These are phyloP conservation scores for Phalera bucephala DNA, from an alignment of 2,888 invertebrate species.

Conservation along the genomic window DNA sequence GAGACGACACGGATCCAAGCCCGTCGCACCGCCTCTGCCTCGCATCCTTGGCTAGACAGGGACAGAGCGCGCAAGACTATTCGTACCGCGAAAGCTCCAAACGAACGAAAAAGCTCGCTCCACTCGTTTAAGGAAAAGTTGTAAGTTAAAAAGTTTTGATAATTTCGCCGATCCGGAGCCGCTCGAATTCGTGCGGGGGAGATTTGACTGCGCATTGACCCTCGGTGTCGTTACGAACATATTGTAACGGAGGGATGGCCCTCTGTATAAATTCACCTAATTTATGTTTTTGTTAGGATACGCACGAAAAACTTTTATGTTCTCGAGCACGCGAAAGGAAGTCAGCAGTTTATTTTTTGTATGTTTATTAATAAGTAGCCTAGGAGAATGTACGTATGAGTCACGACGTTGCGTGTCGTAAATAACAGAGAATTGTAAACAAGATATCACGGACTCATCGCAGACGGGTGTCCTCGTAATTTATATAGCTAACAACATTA, in stretches of 20 bases:
- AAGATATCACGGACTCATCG: slow-evolving; percentile 49
- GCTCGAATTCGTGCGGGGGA: slow-evolving; percentile 65
- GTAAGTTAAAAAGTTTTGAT: slow-evolving; percentile 80
- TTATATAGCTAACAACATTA: slow-evolving; percentile 28
- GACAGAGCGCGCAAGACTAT: slow-evolving; percentile 46
- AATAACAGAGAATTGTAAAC: slow-evolving; percentile 60
- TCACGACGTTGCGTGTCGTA: slow-evolving; percentile 59
- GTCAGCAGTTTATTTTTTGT: slow-evolving; percentile 67
- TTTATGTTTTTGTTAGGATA: slow-evolving; percentile 80
- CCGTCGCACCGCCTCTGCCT: slow-evolving; percentile 41
- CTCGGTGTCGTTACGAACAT: slow-evolving; percentile 74
- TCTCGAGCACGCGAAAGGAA: slow-evolving; percentile 76
- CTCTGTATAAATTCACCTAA: slow-evolving; percentile 79
- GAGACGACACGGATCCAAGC: slow-evolving; percentile 50
- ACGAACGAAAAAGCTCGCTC: slow-evolving; percentile 62
- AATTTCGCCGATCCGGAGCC: slow-evolving; percentile 68
- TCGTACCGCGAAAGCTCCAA: slow-evolving; percentile 50
- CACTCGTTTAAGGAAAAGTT: slow-evolving; percentile 72
- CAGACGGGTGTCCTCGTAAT: slow-evolving; percentile 32
- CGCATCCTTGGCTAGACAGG: slow-evolving; percentile 50
- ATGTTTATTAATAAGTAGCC: slow-evolving; percentile 69
- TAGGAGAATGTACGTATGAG: slow-evolving; percentile 51
- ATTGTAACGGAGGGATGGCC: slow-evolving; percentile 79
- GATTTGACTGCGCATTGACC: slow-evolving; percentile 72
- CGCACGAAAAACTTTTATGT: slow-evolving; percentile 80